Evolutionary conservation across 2,888 invertebrate species (phyloP).

Genomic region (Patella caerulea): DNA sequence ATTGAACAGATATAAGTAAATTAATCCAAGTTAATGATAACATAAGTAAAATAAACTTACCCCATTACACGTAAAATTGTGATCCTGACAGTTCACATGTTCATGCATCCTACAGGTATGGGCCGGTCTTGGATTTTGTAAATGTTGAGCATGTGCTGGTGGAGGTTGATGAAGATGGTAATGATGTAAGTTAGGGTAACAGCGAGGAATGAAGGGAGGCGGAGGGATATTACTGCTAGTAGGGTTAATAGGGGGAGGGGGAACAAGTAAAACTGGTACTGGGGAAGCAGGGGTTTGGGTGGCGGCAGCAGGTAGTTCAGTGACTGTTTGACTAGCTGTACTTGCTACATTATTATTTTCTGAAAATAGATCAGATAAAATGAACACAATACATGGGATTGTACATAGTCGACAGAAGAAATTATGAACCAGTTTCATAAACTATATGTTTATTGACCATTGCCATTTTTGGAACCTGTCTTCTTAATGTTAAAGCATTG

Average conservation of each 20-base stretch:
- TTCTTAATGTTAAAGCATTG: too few relatives aligned
- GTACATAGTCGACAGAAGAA: too few relatives aligned
- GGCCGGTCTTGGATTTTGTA: conserved; percentile 34
- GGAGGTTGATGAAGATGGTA: conserved; percentile 46
- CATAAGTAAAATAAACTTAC: conserved; percentile 18
- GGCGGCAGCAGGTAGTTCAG: conserved; percentile 16
- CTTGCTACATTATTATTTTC: conserved; percentile 4
- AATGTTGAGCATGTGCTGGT: conserved; percentile 39
- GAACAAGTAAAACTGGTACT: not conserved
- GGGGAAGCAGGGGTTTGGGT: not conserved
- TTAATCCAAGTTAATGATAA: too few relatives aligned
- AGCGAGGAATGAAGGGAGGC: conserved; percentile 36
- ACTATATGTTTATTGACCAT: too few relatives aligned
- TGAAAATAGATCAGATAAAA: not conserved
- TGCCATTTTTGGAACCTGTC: too few relatives aligned
- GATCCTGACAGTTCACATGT: conserved; percentile 25
- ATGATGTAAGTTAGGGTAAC: conserved; percentile 12
- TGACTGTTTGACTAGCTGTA: conserved; percentile 9
- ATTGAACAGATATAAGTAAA: too few relatives aligned
- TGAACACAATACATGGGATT: too few relatives aligned
- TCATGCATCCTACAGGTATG: conserved; percentile 35
- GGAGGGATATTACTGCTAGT: conserved; percentile 42
- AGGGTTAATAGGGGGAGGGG: not conserved
- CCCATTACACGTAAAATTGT: conserved; percentile 29
- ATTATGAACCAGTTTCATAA: too few relatives aligned